phyloP scores from a whole-genome alignment of 2,797 vertebrate genomes.

The Delichon dasypus region DNA sequence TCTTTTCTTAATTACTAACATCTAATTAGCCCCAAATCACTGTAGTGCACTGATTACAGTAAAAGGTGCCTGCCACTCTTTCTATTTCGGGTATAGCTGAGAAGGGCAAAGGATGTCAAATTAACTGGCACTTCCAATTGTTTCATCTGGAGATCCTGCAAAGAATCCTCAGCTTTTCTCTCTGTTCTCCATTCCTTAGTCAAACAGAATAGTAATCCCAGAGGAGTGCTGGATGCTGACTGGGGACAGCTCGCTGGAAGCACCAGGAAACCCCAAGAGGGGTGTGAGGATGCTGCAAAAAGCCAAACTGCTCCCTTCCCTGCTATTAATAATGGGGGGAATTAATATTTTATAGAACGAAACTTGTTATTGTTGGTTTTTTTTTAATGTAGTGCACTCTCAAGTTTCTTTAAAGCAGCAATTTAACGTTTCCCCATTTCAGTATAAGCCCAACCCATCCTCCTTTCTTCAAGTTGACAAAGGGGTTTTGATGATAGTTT shows the following conservation, averaged over 20 bases:
- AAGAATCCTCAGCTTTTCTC: neutral
- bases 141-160: neutral
- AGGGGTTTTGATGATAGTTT: slow-evolving; percentile 13
- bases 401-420: neutral
- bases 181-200: neutral
- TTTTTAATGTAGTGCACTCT: neutral
- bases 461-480: neutral
- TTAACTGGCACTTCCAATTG: slow-evolving; percentile 12
- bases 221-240: neutral
- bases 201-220: neutral
- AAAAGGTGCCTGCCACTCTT: slow-evolving; percentile 20
- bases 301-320: neutral
- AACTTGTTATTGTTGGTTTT: neutral
- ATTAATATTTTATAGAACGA: neutral
- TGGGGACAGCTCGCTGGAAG: neutral
- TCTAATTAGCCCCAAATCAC: slow-evolving; percentile 48
- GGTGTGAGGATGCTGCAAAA: neutral
- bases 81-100: neutral
- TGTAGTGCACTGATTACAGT: neutral
- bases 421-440: neutral
- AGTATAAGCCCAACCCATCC: neutral
- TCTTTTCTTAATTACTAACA: slow-evolving; percentile 40
- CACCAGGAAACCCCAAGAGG: neutral
- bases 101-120: neutral
- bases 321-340: neutral